phyloP scores from a whole-genome alignment of 2,888 invertebrate species.

The Drosophila hawaiiensis region DNA sequence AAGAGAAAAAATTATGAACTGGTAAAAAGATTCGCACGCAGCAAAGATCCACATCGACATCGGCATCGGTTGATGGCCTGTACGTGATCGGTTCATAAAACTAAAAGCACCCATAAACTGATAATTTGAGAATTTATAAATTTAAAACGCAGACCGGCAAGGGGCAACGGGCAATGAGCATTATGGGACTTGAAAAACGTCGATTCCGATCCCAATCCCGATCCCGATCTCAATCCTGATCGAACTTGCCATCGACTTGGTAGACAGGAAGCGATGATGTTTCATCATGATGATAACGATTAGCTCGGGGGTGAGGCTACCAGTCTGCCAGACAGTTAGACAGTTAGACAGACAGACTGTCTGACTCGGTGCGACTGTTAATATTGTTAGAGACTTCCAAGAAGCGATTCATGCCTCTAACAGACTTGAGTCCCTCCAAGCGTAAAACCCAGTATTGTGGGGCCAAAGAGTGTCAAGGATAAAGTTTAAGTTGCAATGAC shows the following conservation, averaged over 20 bases:
- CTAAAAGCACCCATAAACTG: slow-evolving; percentile 80
- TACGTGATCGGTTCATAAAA: slow-evolving; percentile 82
- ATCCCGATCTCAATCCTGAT: slow-evolving; percentile 36
- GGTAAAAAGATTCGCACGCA: slow-evolving; percentile 74
- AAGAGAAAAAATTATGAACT: slow-evolving; percentile 19
- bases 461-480: slow-evolving; percentile 20
- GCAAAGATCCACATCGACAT: slow-evolving; percentile 35
- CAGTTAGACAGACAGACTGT: slow-evolving; percentile 9
- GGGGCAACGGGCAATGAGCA: slow-evolving; percentile 35
- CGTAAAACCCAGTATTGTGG: slow-evolving; percentile 20
- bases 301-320: slow-evolving; percentile 16
- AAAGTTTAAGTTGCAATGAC: slow-evolving; percentile 30
- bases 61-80: slow-evolving; percentile 65
- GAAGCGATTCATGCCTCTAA: slow-evolving; percentile 47
- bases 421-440: slow-evolving; percentile 14
- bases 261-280: slow-evolving; percentile 63
- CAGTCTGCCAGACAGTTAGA: slow-evolving; percentile 10
- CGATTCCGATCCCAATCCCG: slow-evolving; percentile 36
- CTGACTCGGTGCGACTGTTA: slow-evolving; percentile 6
- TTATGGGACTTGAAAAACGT: slow-evolving; percentile 46
- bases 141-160: slow-evolving; percentile 64
- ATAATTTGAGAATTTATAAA: slow-evolving; percentile 81
- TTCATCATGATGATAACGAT: slow-evolving; percentile 39
- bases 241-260: slow-evolving; percentile 28
- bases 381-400: slow-evolving; percentile 46